These are phyloP conservation scores for Podabrus alpinus DNA, from an alignment of 2,888 invertebrate species.

Conservation along the genomic window DNA sequence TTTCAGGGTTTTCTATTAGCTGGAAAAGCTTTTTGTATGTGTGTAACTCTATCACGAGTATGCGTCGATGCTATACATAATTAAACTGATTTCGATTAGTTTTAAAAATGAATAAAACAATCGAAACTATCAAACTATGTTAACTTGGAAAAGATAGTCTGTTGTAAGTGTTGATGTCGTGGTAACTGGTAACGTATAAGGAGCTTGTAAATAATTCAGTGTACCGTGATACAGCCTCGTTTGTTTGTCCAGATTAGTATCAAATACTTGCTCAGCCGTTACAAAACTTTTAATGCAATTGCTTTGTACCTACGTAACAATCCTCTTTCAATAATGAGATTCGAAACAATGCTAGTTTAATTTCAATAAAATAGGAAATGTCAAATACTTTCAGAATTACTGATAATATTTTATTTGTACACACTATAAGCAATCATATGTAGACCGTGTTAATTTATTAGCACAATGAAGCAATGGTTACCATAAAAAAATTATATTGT, in stretches of 20 bases:
- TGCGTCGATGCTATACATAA: conserved; percentile 4
- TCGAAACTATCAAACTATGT: conserved; percentile 14
- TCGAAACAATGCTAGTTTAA: background rate
- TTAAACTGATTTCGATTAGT: conserved; percentile 24
- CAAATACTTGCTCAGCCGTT: conserved; percentile 34
- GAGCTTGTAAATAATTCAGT: conserved; percentile 33
- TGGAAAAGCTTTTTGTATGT: background rate
- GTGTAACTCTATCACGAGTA: background rate
- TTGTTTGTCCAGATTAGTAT: conserved; percentile 33
- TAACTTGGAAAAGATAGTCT: conserved; percentile 13
- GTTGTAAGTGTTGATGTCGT: conserved; percentile 33
- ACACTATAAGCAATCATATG: background rate
- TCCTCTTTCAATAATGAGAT: conserved; percentile 7
- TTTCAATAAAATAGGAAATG: conserved; percentile 8
- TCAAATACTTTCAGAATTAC: background rate
- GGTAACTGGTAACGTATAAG: conserved; percentile 32
- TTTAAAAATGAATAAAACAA: conserved; percentile 24
- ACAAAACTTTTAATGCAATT: conserved; percentile 29
- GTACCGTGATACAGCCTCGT: conserved; percentile 34
- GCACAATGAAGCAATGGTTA: background rate
- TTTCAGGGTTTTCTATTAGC: background rate
- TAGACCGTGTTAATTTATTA: background rate
- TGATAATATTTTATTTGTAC: background rate
- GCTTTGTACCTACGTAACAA: conserved; percentile 7
- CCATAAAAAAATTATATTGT: background rate